Conservation (phyloP, 2,888 invertebrate genomes). For the Druceiella hillmani region DNA sequence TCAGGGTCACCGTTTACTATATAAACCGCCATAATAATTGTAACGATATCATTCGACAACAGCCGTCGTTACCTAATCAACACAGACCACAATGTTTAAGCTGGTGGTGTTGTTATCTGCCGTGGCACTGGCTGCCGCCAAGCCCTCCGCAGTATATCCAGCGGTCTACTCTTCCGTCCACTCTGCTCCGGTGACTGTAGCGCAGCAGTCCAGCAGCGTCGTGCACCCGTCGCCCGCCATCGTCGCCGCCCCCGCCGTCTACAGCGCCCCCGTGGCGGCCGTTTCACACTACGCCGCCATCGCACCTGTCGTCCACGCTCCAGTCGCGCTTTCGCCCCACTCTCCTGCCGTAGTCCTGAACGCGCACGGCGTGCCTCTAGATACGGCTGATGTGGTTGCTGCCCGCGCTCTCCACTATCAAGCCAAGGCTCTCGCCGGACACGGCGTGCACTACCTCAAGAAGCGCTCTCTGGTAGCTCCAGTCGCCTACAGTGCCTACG, state of each 20-base stretch:
- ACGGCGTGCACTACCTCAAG: slow-evolving; percentile 15
- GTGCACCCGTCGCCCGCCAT: slow-evolving; percentile 24
- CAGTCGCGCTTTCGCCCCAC: slow-evolving; percentile 38
- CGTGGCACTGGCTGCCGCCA: not conserved
- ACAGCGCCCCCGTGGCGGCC: slow-evolving; percentile 38
- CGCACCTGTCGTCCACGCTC: slow-evolving; percentile 17
- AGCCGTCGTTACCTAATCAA: slow-evolving; percentile 9
- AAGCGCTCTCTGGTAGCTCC: slow-evolving; percentile 15
- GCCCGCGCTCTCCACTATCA: slow-evolving; percentile 16
- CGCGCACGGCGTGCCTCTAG: slow-evolving; percentile 18
- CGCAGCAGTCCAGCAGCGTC: slow-evolving; percentile 24
- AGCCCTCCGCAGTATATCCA: not conserved
- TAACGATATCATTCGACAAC: no score
- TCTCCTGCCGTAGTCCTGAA: slow-evolving; percentile 16
- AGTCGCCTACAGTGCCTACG: slow-evolving; percentile 23
- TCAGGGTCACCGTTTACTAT: no score
- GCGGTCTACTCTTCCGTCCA: slow-evolving; percentile 17
- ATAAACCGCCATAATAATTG: no score
- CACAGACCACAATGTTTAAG: slow-evolving; percentile 13
- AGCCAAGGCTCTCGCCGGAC: slow-evolving; percentile 13
- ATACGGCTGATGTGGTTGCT: slow-evolving; percentile 19
- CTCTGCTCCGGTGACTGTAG: slow-evolving; percentile 9
- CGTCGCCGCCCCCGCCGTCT: slow-evolving; percentile 23
- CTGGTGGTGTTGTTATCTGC: slow-evolving; percentile 7
- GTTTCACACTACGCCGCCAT: slow-evolving; percentile 40